These are phyloP conservation scores for Nycticryphes semicollaris DNA, from an alignment of 2,113 vertebrate species.

Conservation along the genomic window DNA sequence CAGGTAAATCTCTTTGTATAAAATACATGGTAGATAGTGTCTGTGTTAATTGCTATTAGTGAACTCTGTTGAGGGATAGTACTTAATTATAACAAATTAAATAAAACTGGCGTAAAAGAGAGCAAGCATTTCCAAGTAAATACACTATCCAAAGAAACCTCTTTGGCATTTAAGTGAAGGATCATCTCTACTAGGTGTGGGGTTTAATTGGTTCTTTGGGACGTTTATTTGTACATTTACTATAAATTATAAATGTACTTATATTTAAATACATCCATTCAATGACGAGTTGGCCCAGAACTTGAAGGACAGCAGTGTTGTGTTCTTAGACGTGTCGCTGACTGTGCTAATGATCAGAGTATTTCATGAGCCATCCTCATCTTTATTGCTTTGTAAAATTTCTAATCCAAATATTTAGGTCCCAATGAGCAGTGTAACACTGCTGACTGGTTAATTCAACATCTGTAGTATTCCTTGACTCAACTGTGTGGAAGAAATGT, in stretches of 20 bases:
- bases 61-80: not conserved
- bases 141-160: not conserved
- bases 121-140: conserved; percentile 1
- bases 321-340: not conserved
- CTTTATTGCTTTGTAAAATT: not conserved
- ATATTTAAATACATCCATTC: not conserved
- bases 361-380: not conserved
- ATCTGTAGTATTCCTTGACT: not conserved
- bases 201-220: conserved; percentile 23
- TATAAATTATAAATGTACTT: conserved; percentile 9
- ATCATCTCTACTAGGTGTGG: not conserved
- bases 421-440: not conserved
- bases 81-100: not conserved
- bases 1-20: not conserved
- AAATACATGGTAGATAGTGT: not conserved
- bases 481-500: not conserved
- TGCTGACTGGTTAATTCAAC: not conserved
- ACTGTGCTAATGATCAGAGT: not conserved
- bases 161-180: not conserved
- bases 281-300: not conserved
- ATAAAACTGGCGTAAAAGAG: not conserved
- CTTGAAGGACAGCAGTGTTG: not conserved
- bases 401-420: not conserved
- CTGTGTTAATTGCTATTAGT: not conserved
- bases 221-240: not conserved